phyloP scores from a whole-genome alignment of 2,888 invertebrate genomes.

The Patella ulyssiponensis region DNA sequence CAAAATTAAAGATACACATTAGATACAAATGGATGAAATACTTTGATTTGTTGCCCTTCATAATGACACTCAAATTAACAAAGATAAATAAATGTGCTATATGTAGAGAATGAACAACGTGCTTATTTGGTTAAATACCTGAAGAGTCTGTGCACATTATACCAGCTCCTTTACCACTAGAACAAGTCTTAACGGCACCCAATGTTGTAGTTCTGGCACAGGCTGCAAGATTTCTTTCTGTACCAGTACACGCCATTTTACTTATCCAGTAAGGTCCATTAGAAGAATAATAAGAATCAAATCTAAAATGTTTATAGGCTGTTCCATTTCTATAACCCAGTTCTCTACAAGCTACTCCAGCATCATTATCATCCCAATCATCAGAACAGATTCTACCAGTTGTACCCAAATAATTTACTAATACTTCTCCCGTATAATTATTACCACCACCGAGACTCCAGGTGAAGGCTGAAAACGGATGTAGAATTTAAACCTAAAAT shows the following conservation, averaged over 20 bases:
- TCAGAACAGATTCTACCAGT: slow-evolving; percentile 59
- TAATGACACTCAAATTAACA: too few species aligned
- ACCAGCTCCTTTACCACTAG: slow-evolving; percentile 54
- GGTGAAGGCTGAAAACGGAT: slow-evolving; percentile 38
- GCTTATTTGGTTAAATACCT: slow-evolving; percentile 42
- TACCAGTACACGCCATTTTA: slow-evolving; percentile 55
- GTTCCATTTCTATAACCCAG: slow-evolving; percentile 56
- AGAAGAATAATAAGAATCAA: slow-evolving; percentile 43
- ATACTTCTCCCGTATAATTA: slow-evolving; percentile 55
- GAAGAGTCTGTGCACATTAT: slow-evolving; percentile 52
- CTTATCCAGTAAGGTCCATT: slow-evolving; percentile 77
- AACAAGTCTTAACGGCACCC: slow-evolving; percentile 51
- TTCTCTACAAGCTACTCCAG: slow-evolving; percentile 55
- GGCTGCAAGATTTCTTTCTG: slow-evolving; percentile 47
- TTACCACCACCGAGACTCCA: slow-evolving; percentile 46
- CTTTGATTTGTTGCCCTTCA: too few species aligned
- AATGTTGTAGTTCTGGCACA: slow-evolving; percentile 48
- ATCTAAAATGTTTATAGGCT: slow-evolving; percentile 59
- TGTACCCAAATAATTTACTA: slow-evolving; percentile 50
- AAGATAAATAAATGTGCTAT: background rate
- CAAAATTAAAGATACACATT: background rate
- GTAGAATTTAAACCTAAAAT: background rate
- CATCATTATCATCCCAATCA: slow-evolving; percentile 57
- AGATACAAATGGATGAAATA: too few species aligned
- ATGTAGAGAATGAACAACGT: background rate